Conservation (phyloP, 2,797 vertebrate species). For the Acomys russatus region DNA sequence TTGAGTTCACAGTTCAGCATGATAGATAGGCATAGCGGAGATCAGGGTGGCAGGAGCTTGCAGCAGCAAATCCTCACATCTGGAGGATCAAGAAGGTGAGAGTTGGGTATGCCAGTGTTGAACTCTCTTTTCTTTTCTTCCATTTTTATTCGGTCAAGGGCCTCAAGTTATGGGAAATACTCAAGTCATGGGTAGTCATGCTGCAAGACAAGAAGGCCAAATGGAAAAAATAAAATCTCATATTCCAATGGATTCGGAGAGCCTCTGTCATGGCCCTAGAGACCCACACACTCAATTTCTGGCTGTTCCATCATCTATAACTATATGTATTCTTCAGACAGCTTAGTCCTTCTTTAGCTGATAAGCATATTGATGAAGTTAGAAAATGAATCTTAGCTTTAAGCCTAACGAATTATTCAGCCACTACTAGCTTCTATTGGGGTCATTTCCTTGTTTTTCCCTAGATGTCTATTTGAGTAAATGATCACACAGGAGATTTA, state of each 20-base stretch:
- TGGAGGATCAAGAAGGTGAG: neutral
- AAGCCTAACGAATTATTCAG: neutral
- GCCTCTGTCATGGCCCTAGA: rapidly evolving
- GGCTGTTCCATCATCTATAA: neutral
- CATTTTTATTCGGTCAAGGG: neutral
- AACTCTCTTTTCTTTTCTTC: too few species aligned
- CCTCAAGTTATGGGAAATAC: too few species aligned
- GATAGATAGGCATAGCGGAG: too few species aligned
- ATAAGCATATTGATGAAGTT: neutral
- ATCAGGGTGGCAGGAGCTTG: neutral
- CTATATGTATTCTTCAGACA: neutral
- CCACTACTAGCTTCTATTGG: neutral
- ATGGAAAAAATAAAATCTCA: neutral
- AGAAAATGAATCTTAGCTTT: neutral
- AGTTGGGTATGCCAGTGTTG: neutral
- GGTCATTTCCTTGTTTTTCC: neutral
- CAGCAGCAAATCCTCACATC: neutral
- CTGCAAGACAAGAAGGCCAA: neutral
- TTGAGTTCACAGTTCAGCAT: neutral
- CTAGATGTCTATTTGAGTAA: neutral
- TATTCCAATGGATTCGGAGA: rapidly evolving
- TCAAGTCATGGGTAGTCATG: neutral
- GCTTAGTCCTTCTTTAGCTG: neutral
- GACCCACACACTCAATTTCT: neutral
- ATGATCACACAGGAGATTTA: too few species aligned